Percentiles rank a stretch among this genome's conserved stretches.
Conservation (phyloP, 2,113 vertebrate genomes). For the Peromyscus polionotus region DNA sequence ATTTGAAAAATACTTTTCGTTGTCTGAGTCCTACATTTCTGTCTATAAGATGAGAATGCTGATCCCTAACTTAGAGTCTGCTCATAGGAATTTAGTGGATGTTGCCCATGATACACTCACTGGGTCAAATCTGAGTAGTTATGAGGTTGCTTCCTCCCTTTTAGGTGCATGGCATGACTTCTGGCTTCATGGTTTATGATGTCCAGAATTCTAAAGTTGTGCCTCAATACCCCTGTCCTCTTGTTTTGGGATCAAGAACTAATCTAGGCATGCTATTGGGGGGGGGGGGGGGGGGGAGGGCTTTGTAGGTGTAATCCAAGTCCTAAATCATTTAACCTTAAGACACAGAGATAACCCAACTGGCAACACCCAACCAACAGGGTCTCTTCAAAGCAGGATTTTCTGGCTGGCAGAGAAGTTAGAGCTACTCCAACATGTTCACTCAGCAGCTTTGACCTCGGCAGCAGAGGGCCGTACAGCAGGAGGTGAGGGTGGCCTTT, state of each 20-base stretch:
- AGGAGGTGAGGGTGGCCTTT: background rate
- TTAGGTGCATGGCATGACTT: background rate
- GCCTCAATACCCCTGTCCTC: too few species aligned
- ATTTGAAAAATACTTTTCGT: background rate
- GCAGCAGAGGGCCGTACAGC: background rate
- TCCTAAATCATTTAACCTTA: background rate
- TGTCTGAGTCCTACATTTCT: background rate
- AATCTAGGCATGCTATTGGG: background rate
- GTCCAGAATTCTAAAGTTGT: background rate
- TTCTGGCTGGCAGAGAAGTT: background rate
- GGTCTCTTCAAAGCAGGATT: background rate
- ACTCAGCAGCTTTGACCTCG: background rate
- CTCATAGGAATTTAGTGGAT: background rate
- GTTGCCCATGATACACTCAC: background rate
- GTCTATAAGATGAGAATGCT: background rate
- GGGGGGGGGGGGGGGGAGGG: background rate
- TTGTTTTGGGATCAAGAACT: background rate
- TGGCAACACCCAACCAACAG: background rate
- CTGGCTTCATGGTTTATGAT: background rate
- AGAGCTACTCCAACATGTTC: background rate
- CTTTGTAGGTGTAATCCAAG: background rate
- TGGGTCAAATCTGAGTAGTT: background rate
- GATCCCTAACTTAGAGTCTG: background rate
- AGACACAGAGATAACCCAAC: background rate
- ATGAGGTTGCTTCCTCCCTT: background rate